Conservation (phyloP, 2,888 invertebrate genomes). For the Drosophila robusta region DNA sequence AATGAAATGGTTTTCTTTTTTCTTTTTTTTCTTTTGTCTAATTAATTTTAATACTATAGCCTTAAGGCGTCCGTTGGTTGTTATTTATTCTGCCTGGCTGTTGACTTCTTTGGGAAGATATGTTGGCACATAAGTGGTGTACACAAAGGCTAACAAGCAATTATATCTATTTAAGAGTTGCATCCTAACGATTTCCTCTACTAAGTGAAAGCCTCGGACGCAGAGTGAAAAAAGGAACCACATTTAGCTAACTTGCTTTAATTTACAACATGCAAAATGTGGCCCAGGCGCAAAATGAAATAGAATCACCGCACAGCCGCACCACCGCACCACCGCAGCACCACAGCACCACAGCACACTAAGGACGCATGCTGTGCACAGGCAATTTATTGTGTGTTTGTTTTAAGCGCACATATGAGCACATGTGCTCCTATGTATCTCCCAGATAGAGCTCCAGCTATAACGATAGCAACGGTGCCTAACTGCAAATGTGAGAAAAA, state of each 20-base stretch:
- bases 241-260: conserved; percentile 68
- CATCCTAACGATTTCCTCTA: conserved; percentile 64
- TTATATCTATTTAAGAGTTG: conserved; percentile 66
- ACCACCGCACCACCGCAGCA: conserved; percentile 17
- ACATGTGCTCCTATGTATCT: conserved; percentile 57
- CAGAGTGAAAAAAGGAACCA: conserved; percentile 42
- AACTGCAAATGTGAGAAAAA: conserved; percentile 81
- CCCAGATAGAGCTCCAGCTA: conserved; percentile 43
- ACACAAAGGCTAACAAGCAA: conserved; percentile 49
- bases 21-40: background rate
- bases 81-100: background rate
- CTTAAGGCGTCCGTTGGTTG: background rate
- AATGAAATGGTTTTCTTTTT: background rate
- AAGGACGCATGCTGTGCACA: conserved; percentile 71
- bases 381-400: conserved; percentile 81
- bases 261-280: conserved; percentile 76
- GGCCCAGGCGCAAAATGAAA: conserved; percentile 62
- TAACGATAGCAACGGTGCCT: conserved; percentile 48
- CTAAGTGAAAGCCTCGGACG: conserved; percentile 51
- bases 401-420: conserved; percentile 70
- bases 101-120: conserved; percentile 1
- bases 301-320: conserved; percentile 54
- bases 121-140: conserved; percentile 7
- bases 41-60: background rate
- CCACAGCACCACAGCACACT: conserved; percentile 13